Percentiles rank a stretch among this genome's conserved stretches.
phyloP scores from a whole-genome alignment of 2,888 invertebrate genomes.

The Acronicta aceris region DNA sequence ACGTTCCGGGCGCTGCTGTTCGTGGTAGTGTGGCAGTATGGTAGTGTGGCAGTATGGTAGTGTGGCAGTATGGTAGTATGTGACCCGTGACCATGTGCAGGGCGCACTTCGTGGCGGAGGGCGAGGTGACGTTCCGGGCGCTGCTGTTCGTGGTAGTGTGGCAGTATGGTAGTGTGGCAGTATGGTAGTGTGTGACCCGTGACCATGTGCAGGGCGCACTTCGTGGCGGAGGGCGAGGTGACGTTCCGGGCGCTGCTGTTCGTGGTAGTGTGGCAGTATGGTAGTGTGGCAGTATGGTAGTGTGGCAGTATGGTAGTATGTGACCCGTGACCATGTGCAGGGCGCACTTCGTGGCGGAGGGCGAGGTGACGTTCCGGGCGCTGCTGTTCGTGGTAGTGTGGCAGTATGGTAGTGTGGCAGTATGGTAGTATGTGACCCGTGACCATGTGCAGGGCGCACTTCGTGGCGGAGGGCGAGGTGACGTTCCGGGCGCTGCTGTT shows the following conservation, averaged over 20 bases:
- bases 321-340: too few species aligned
- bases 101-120: constrained; percentile 1
- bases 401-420: too few species aligned
- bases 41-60: too few species aligned
- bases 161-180: too few species aligned
- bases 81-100: too few species aligned
- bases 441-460: too few species aligned
- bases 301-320: too few species aligned
- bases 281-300: constrained; percentile 55
- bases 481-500: too few species aligned
- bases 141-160: neutral
- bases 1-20: constrained; percentile 1
- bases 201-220: constrained; percentile 19
- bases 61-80: neutral
- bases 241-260: neutral
- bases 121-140: neutral
- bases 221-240: constrained; percentile 1
- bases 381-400: neutral
- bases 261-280: constrained; percentile 51
- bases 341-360: neutral
- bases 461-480: too few species aligned
- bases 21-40: too few species aligned
- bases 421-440: too few species aligned
- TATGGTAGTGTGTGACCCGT: too few species aligned
- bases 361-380: neutral